Evolutionary conservation across 2,888 invertebrate species (phyloP), one percentile per base, ranked within the genome.

Genomic region (Sphinx pinastri): DNA sequence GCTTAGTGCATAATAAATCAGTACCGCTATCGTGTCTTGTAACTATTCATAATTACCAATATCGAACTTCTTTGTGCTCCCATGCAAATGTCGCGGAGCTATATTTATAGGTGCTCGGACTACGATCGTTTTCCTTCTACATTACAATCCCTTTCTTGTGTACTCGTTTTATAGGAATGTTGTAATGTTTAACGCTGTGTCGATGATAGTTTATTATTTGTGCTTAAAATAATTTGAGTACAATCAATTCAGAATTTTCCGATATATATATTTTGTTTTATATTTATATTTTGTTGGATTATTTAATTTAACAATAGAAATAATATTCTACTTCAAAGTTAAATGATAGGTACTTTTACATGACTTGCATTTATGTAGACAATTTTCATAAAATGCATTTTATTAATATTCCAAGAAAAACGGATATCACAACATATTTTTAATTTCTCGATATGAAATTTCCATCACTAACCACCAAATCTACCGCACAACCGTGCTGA

Each of bases 21-120:
- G 78, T 75, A 71, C 70, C 68, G 76, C 70, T 85, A 84, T 84
- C 86, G 83, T 88, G 87, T 84, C 82, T 84, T 78, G 81, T 79
- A 84, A 84, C 86, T 85, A 87, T 88, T 88, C 85, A 87, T 88
- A 89, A 89, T 89, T 89, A 88, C 83, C 77, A 76, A 86, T 87
- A 90, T 88, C 83, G 84, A 67, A 90, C 86, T 89, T 83, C 84
- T 88, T 90, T 88, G 86, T 87, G 82, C 83, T 81, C 77, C 81
- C 81, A 86, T 86, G 89, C 87, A 83, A 90, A 87, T 86, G 84
- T 86, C 84, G 72, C 73, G 71, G 68, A 73, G 78, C 79, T 81
- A 86, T 86, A 88, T 90, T 88, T 87, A 87, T 88, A 77, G 81
- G 47, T 52, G 60, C 49, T 55, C 68, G 52, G 31, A 16, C 38